Evolutionary conservation across 2,888 invertebrate species (phyloP), one percentile per base, ranked within the genome.

Genomic region (Melieria picta): DNA sequence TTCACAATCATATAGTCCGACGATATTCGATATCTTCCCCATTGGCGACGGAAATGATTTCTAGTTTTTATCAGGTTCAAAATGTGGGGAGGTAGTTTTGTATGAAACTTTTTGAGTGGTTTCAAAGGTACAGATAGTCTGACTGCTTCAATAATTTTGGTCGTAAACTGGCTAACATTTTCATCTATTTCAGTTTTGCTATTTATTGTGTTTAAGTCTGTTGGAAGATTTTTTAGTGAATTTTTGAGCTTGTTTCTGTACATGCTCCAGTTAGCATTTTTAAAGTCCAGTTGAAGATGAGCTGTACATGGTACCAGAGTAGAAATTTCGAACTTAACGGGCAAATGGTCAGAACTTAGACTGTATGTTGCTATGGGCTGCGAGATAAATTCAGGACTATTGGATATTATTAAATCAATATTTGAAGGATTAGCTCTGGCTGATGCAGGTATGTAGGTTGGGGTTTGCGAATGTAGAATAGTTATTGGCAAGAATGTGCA

Each of bases 201-300:
- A 11, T n/a, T 55, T 13, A 55, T 55, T 55, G 16, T n/a, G 45
- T 47, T 48, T 16, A 63, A 16, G 48, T 63, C 13, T 13, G 16
- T 47, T 7, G 16, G 13, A 2, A 63, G 10, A 48, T 48, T 42
- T 50, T 52, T 64, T 4, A 64, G 13, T 30, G 11, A 13, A 10
- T 52, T 4, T n/a, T 50, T 48, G 16, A 52, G n/a, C 9, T 1
- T 50, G 9, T 11, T 45, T 30, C 11, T 48, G 57, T 64, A 67
- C 9, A 50, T 10, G 43, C 46, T 30, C 72, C 67, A 67, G 42
- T 72, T 58, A 5, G 68, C 72, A 30, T 72, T 68, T 64, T 67
- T 69, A 58, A 61, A 72, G 10, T 72, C 65, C 11, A 45, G 55
- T 48, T 16, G 11, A n/a, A n/a, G 1, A 42, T 7, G 13, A 42